Evolutionary conservation across 2,797 vertebrate genomes (phyloP).

Genomic region (Leptodactylus fallax): DNA sequence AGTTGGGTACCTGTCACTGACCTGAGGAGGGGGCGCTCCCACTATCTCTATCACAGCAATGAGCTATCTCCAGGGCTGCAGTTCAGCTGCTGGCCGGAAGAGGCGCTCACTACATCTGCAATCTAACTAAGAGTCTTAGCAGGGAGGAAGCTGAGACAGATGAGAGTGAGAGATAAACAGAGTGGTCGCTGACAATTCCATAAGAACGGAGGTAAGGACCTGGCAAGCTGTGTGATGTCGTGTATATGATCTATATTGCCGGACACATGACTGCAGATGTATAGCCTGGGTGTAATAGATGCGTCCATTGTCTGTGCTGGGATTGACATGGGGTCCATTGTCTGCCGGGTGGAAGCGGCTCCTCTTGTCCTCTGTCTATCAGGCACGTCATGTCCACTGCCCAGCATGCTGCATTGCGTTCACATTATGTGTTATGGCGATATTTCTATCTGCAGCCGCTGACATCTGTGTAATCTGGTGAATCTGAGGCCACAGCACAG

Average conservation of each 20-base stretch:
- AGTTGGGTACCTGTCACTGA: no score
- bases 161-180: background rate
- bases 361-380: no score
- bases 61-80: background rate
- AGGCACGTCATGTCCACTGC: background rate
- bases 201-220: background rate
- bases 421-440: background rate
- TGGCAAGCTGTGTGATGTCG: background rate
- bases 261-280: background rate
- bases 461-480: background rate
- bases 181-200: background rate
- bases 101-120: background rate
- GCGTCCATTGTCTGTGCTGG: background rate
- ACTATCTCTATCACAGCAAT: background rate
- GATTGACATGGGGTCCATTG: background rate
- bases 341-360: background rate
- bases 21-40: background rate
- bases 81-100: background rate
- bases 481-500: background rate
- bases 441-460: background rate
- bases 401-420: background rate
- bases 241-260: background rate
- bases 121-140: background rate
- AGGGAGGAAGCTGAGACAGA: conserved; percentile 13
- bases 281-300: background rate